A percentile compares a stretch with the other conserved stretches of the same genome.
Conservation (phyloP, 2,888 invertebrate genomes). For the Alviniconcha strummeri region DNA sequence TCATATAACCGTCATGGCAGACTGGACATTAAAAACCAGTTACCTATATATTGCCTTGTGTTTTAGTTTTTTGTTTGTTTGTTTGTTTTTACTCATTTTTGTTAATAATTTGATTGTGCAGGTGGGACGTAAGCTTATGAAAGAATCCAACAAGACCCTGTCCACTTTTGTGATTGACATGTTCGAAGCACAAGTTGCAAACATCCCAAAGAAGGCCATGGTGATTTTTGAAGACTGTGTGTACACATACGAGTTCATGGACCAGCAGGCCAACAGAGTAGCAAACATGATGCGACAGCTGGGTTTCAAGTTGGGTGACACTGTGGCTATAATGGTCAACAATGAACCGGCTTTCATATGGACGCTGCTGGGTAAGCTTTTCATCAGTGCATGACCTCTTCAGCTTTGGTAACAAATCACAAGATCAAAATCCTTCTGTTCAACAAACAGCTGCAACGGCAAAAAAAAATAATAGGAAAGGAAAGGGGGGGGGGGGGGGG, state of each 20-base stretch:
- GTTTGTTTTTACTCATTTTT: no score
- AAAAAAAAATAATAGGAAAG: no score
- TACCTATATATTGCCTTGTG: no score
- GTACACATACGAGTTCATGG: conserved; percentile 59
- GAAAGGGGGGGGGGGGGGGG: no score
- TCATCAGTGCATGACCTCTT: no score
- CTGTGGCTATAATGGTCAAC: conserved; percentile 63
- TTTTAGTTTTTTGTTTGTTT: no score
- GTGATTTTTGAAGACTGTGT: conserved; percentile 55
- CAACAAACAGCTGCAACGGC: no score
- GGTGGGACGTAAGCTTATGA: background rate
- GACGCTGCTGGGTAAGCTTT: conserved; percentile 38
- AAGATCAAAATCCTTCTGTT: no score
- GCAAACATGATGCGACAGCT: conserved; percentile 56
- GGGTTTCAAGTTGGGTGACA: conserved; percentile 56
- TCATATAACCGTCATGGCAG: no score
- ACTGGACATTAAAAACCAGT: no score
- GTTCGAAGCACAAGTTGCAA: conserved; percentile 53
- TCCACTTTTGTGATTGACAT: conserved; percentile 46
- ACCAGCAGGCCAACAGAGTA: conserved; percentile 59
- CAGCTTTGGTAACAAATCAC: no score
- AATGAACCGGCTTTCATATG: conserved; percentile 68
- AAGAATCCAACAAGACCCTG: conserved; percentile 17
- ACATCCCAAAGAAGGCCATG: conserved; percentile 50
- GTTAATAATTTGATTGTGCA: background rate